These are phyloP conservation scores for Chiroxiphia lanceolata DNA, from an alignment of 2,797 vertebrate species.

Conservation along the genomic window DNA sequence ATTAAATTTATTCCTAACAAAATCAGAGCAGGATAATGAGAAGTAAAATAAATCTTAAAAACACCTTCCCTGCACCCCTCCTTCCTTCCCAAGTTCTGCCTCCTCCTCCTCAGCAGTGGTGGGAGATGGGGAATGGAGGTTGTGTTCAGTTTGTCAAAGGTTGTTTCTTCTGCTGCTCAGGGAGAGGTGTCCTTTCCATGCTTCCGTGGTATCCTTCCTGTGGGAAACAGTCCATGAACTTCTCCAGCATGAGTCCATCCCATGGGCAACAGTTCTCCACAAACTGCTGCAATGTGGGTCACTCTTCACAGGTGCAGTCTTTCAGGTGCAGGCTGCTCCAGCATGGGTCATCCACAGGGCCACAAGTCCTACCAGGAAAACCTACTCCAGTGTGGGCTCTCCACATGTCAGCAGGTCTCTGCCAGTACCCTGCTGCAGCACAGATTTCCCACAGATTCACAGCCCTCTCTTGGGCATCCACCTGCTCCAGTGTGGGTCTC, in stretches of 20 bases:
- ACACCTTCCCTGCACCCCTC: neutral
- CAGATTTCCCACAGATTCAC: neutral
- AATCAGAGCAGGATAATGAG: neutral
- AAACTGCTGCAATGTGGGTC: neutral
- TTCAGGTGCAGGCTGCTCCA: neutral
- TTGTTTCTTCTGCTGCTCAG: neutral
- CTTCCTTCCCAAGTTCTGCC: neutral
- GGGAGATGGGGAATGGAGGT: too few relatives aligned
- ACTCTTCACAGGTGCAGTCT: neutral
- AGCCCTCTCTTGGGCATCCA: neutral
- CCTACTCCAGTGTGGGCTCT: neutral
- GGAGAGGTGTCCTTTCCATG: neutral
- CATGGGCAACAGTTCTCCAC: neutral
- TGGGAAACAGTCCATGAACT: rapidly evolving
- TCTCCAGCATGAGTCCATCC: neutral
- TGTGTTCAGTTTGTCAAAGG: neutral
- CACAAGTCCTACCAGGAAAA: neutral
- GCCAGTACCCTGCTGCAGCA: neutral
- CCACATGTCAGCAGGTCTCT: neutral
- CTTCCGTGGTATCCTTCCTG: rapidly evolving
- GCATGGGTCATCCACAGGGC: neutral
- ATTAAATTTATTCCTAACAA: neutral
- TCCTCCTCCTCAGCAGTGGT: neutral
- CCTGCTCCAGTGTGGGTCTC: neutral
- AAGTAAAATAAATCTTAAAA: neutral